Conservation (phyloP, 23 tunicate species). For the Ciona savignyi region DNA sequence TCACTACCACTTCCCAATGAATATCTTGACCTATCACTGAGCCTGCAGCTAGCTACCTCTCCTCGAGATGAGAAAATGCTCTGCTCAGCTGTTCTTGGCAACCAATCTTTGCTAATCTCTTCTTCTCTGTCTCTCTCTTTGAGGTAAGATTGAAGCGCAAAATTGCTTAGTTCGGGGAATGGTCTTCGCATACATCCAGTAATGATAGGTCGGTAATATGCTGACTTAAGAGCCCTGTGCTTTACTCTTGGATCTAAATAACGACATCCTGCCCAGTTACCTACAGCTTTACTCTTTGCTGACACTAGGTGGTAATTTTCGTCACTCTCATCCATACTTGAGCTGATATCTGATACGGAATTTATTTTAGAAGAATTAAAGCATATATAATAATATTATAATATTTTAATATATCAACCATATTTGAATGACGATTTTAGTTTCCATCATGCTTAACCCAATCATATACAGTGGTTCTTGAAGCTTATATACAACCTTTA, state of each 20-base stretch:
- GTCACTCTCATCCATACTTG: too few relatives aligned
- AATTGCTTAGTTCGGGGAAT: neutral
- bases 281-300: neutral
- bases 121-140: constrained; percentile 6
- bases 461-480: too few relatives aligned
- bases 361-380: too few relatives aligned
- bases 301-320: neutral
- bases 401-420: too few relatives aligned
- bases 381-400: too few relatives aligned
- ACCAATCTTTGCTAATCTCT: neutral
- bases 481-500: too few relatives aligned
- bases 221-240: constrained; percentile 19
- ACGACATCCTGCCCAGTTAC: neutral
- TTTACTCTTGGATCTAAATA: neutral
- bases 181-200: constrained; percentile 4
- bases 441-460: too few relatives aligned
- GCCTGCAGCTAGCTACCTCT: too few relatives aligned
- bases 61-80: too few relatives aligned
- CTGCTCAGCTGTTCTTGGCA: neutral
- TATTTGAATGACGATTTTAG: too few relatives aligned
- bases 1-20: constrained; percentile 18
- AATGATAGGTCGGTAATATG: constrained; percentile 30
- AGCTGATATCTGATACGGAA: too few relatives aligned
- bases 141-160: constrained; percentile 1
- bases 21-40: constrained; percentile 5